These are phyloP conservation scores for Taurulus bubalis DNA, from an alignment of 2,113 vertebrate genomes.

Conservation along the genomic window DNA sequence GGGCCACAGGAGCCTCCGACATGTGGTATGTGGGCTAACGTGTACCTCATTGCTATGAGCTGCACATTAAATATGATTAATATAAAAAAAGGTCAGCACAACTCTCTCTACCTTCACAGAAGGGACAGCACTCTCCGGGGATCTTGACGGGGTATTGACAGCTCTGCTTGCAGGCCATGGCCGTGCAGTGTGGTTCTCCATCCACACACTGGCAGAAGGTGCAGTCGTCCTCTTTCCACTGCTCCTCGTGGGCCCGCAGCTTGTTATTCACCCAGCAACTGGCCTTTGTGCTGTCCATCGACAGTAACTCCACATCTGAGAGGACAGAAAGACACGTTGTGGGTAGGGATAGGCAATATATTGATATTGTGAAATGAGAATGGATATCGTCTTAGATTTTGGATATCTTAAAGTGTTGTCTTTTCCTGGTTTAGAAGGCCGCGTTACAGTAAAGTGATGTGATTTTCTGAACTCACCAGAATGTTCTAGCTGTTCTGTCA, in stretches of 20 bases:
- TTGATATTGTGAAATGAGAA: not conserved
- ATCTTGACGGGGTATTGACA: slow-evolving; percentile 87
- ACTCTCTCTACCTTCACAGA: slow-evolving; percentile 83
- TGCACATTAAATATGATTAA: not conserved
- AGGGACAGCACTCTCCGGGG: slow-evolving; percentile 87
- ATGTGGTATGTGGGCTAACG: slow-evolving; percentile 35
- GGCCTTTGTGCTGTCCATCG: slow-evolving; percentile 78
- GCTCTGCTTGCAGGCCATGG: slow-evolving; percentile 88
- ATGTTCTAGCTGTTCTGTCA: not conserved
- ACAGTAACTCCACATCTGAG: slow-evolving; percentile 83
- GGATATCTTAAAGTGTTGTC: too few species aligned
- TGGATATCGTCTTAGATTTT: not conserved
- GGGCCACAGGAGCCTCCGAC: slow-evolving; percentile 48
- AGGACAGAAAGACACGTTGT: slow-evolving; percentile 15
- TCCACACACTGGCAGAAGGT: slow-evolving; percentile 88
- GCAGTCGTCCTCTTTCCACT: slow-evolving; percentile 88
- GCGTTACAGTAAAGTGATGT: not conserved
- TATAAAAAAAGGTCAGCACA: not conserved
- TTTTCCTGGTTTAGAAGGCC: too few species aligned
- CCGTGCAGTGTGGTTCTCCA: slow-evolving; percentile 85
- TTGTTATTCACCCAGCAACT: slow-evolving; percentile 86
- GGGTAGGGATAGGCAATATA: not conserved
- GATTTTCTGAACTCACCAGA: not conserved
- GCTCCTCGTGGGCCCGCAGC: slow-evolving; percentile 83
- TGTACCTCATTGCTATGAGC: slow-evolving; percentile 10